A percentile compares a stretch with the other conserved stretches of the same genome.
Evolutionary conservation across 2,113 vertebrate genomes (phyloP).

Genomic region (Notarius lentiginosus): DNA sequence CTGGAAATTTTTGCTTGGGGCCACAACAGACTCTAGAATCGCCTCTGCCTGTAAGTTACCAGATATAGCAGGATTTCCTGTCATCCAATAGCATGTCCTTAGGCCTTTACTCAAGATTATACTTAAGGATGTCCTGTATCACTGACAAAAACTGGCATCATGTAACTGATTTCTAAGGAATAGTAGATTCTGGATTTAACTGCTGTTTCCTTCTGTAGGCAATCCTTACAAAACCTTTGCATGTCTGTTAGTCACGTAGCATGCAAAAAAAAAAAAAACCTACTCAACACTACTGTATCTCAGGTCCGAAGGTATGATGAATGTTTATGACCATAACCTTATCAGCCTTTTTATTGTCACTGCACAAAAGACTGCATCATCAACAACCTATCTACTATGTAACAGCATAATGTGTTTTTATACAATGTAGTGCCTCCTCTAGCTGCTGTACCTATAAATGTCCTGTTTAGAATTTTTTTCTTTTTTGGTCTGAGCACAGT

Average conservation of each 20-base stretch:
- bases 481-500: neutral
- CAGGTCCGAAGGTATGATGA: neutral
- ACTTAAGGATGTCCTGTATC: neutral
- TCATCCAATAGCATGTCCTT: neutral
- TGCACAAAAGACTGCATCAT: slow-evolving; percentile 45
- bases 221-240: neutral
- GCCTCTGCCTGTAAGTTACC: neutral
- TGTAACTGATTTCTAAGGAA: neutral
- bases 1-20: too few relatives aligned
- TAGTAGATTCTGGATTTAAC: neutral
- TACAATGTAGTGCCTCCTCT: neutral
- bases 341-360: slow-evolving; percentile 55
- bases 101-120: neutral
- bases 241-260: neutral
- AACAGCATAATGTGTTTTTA: slow-evolving; percentile 32
- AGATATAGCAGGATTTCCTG: neutral
- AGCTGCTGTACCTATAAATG: slow-evolving; percentile 26
- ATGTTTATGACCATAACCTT: slow-evolving; percentile 33
- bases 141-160: neutral
- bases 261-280: neutral
- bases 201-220: neutral
- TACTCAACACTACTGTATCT: neutral
- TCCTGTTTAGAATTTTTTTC: neutral
- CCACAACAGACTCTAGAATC: too few relatives aligned
- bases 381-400: slow-evolving; percentile 51